Percentiles rank a stretch among this genome's conserved stretches.
Conservation (phyloP, 2,888 invertebrate species). For the Adelognathus sp. region DNA sequence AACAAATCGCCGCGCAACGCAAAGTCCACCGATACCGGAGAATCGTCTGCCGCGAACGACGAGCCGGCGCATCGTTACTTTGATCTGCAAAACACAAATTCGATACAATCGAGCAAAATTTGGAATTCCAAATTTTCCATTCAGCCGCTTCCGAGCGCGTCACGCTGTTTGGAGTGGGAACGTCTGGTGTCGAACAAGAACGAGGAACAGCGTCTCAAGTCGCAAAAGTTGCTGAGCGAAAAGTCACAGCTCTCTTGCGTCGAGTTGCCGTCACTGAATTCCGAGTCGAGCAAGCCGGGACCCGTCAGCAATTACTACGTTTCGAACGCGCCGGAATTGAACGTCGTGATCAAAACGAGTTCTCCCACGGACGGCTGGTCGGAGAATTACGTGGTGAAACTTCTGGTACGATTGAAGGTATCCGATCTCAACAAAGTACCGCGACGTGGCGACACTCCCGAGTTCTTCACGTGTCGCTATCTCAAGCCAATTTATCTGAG, state of each 20-base stretch:
- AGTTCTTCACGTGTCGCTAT: slow-evolving; percentile 82
- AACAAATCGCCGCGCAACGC: slow-evolving; percentile 70
- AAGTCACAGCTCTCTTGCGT: slow-evolving; percentile 70
- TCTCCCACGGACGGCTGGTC: slow-evolving; percentile 80
- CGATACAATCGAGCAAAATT: slow-evolving; percentile 26
- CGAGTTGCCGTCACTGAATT: slow-evolving; percentile 73
- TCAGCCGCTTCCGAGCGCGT: slow-evolving; percentile 40
- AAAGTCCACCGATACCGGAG: background rate
- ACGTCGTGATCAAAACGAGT: slow-evolving; percentile 79
- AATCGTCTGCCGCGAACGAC: slow-evolving; percentile 37
- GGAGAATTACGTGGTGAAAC: slow-evolving; percentile 80
- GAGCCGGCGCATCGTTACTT: slow-evolving; percentile 27
- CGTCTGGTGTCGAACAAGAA: slow-evolving; percentile 71
- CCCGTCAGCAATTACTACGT: slow-evolving; percentile 74
- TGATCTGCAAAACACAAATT: slow-evolving; percentile 21
- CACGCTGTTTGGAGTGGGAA: slow-evolving; percentile 74
- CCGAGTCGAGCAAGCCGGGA: slow-evolving; percentile 75
- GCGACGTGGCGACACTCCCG: slow-evolving; percentile 79
- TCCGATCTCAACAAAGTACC: slow-evolving; percentile 78
- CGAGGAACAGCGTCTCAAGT: slow-evolving; percentile 70
- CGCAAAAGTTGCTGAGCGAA: slow-evolving; percentile 68
- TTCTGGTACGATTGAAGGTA: slow-evolving; percentile 82
- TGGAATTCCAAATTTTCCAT: slow-evolving; percentile 45
- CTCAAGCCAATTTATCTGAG: slow-evolving; percentile 81
- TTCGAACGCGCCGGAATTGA: slow-evolving; percentile 79